phyloP scores from a whole-genome alignment of 2,888 invertebrate genomes.

The Tortrix viridana region DNA sequence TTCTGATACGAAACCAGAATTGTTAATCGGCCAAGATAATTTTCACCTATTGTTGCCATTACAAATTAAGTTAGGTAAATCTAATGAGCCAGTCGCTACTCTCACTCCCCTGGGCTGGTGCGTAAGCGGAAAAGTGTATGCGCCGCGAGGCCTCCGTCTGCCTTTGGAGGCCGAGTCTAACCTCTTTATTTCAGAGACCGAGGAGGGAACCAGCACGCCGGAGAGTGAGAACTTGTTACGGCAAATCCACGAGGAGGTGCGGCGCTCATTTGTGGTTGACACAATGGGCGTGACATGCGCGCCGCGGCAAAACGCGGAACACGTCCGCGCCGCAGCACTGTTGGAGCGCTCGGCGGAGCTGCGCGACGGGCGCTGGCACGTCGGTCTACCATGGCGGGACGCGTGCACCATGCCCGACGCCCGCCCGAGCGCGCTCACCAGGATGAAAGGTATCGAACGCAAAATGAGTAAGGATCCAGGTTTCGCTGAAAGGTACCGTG shows the following conservation, averaged over 20 bases:
- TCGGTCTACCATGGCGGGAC: constrained; percentile 44
- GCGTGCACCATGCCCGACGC: constrained; percentile 39
- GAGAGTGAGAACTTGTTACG: no score
- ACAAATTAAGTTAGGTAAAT: neutral
- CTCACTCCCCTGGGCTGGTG: neutral
- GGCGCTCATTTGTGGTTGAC: no score
- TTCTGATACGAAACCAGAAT: neutral
- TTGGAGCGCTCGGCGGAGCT: constrained; percentile 39
- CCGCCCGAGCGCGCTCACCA: constrained; percentile 34
- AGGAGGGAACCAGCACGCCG: no score
- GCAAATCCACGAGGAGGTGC: no score
- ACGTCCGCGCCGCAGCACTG: constrained; percentile 22
- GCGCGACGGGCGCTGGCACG: constrained; percentile 40
- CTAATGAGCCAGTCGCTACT: constrained; percentile 9
- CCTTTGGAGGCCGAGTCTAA: no score
- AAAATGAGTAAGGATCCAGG: constrained; percentile 37
- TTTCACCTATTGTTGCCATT: neutral
- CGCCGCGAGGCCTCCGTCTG: no score
- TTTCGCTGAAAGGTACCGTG: constrained; percentile 37
- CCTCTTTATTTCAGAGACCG: no score
- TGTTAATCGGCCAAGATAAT: constrained; percentile 10
- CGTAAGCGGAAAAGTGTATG: no score
- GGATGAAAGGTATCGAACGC: constrained; percentile 40
- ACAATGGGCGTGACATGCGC: no score
- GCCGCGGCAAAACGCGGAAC: no score